Evolutionary conservation across 2,113 vertebrate species (phyloP), one percentile per base, ranked within the genome.

Genomic region (Climacteris rufus): DNA sequence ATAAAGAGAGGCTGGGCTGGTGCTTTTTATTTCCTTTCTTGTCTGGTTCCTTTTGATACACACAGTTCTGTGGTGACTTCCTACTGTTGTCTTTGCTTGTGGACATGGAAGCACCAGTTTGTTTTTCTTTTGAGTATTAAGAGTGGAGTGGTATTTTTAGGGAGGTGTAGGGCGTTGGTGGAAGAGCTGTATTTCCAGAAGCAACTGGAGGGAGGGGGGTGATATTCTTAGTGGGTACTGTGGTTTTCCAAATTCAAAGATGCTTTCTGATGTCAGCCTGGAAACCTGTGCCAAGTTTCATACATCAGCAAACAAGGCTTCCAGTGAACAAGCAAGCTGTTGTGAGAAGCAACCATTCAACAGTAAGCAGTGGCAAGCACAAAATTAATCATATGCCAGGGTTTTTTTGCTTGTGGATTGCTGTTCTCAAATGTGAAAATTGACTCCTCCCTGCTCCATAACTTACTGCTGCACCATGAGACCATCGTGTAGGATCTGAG

Each of bases 281-380:
- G 1, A 71, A 65, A 54, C 31, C 56, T 45, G 61, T 93, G 85
- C 96, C 96, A 97, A 88, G 69, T 78, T 95, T 92, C 92, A 54
- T 64, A 89, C 85, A 87, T 82, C 95, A 92, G 93, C 76, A 72
- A 69, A 75, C 65, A 15, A 77, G 74, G 50, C 89, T 95, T 92
- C 78, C 91, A 96, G 90, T 44, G 86, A 96, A 93, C 79, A 79
- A 87, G 89, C 84, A 81, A 80, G 40, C 45, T 90, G 78, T 94
- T 96, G 94, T 96, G 92, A 88, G 79, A 78, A 94, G 83, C 92
- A 95, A 27, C 76, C 76, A 80, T 90, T 95, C 79, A 90, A 71
- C 77, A 77, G 52, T 70, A 60, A 84, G 57, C 77, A 72, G 56
- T 50, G 24, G 72, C 61, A 81, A 93, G 83, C 85, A 84, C 40